Evolutionary conservation across 1,140 invertebrate genomes (phyloP).

Genomic region (Lepidurus packardi): DNA sequence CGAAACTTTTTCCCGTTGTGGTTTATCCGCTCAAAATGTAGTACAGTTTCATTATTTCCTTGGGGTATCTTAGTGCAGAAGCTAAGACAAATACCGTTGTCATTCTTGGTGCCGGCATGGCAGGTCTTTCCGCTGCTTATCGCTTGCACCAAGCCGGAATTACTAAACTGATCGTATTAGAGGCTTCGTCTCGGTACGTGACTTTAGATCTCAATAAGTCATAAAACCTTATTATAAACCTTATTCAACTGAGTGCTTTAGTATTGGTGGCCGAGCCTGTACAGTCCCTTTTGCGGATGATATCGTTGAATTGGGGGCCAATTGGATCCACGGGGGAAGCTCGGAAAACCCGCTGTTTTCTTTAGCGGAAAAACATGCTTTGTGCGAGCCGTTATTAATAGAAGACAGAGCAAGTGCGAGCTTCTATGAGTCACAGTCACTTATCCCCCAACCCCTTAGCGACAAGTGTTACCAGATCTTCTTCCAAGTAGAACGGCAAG

Average conservation of each 20-base stretch:
- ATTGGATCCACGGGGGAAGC: constrained; percentile 58
- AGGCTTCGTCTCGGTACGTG: constrained; percentile 63
- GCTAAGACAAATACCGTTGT: constrained; percentile 46
- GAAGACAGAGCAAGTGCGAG: constrained; percentile 27
- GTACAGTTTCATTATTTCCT: too few relatives aligned
- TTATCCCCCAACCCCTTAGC: constrained; percentile 27
- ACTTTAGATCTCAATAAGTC: neutral
- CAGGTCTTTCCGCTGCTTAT: constrained; percentile 64
- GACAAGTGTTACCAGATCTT: constrained; percentile 32
- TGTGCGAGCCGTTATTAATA: constrained; percentile 38
- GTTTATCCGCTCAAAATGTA: too few relatives aligned
- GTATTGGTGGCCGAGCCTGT: constrained; percentile 64
- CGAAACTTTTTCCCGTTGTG: too few relatives aligned
- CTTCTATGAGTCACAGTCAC: constrained; percentile 28
- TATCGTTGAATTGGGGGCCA: constrained; percentile 64
- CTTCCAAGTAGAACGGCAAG: constrained; percentile 30
- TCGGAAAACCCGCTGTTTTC: constrained; percentile 59
- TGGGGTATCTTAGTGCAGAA: too few relatives aligned
- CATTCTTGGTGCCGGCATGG: constrained; percentile 68
- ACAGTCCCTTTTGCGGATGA: constrained; percentile 66
- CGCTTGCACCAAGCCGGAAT: constrained; percentile 61
- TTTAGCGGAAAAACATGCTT: constrained; percentile 57
- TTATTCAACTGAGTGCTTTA: constrained; percentile 39
- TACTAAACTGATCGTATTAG: constrained; percentile 60
- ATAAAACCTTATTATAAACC: constrained; percentile 33